Evolutionary conservation across 2,113 vertebrate genomes (phyloP).

Genomic region (Ivindomyrus marchei): DNA sequence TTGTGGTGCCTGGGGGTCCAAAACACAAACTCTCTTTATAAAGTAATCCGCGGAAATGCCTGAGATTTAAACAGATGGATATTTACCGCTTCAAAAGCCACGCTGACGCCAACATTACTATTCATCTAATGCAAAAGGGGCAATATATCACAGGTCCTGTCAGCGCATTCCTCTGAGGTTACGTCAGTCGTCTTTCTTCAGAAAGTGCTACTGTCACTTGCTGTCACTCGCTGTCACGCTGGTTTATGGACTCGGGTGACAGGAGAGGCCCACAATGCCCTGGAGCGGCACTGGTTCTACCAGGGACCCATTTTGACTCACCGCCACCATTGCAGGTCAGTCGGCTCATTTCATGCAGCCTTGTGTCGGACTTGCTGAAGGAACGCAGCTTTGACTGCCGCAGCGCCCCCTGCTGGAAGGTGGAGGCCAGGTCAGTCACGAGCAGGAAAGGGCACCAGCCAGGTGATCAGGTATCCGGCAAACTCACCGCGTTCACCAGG

Average conservation of each 20-base stretch:
- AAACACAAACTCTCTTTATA: neutral
- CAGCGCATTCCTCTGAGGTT: neutral
- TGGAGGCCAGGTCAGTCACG: neutral
- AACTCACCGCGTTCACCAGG: constrained; percentile 29
- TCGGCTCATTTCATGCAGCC: constrained; percentile 64
- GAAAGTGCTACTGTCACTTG: neutral
- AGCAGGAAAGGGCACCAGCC: neutral
- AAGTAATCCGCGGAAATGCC: neutral
- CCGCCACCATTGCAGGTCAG: constrained; percentile 62
- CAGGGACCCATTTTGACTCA: constrained; percentile 36
- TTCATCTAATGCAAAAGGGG: neutral
- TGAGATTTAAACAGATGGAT: neutral
- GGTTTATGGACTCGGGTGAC: neutral
- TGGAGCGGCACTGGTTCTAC: neutral
- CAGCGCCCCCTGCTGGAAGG: constrained; percentile 45
- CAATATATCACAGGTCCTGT: neutral
- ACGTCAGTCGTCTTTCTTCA: neutral
- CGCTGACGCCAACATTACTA: neutral
- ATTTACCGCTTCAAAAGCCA: neutral
- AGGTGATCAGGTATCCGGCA: neutral
- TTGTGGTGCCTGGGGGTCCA: constrained; percentile 48
- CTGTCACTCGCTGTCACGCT: neutral
- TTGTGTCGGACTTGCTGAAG: constrained; percentile 71
- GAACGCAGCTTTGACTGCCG: constrained; percentile 64
- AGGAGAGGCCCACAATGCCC: neutral